Conservation (phyloP, 2,113 vertebrate species). For the Ginglymostoma cirratum region DNA sequence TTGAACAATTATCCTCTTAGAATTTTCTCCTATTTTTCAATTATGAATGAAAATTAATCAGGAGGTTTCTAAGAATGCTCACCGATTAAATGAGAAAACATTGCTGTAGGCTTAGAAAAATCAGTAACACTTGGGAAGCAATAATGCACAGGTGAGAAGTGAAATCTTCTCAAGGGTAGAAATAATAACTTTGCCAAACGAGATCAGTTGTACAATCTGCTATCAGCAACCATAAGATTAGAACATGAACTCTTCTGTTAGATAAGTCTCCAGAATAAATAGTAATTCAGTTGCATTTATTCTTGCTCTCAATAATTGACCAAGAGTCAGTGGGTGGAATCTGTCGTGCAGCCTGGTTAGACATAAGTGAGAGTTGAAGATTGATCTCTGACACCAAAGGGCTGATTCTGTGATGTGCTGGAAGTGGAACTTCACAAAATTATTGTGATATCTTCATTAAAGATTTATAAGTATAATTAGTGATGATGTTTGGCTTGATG, state of each 20-base stretch:
- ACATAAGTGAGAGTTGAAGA: neutral
- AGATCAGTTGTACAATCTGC: too few relatives aligned
- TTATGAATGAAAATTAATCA: neutral
- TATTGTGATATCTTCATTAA: neutral
- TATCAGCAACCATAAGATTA: neutral
- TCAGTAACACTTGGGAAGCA: neutral
- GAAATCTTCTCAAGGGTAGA: neutral
- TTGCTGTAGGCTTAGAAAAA: neutral
- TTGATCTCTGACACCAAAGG: neutral
- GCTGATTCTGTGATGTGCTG: neutral
- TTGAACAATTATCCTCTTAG: neutral
- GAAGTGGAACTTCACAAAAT: neutral
- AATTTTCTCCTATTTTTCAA: neutral
- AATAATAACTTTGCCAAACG: neutral
- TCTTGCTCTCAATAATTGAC: neutral
- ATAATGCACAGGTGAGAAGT: neutral
- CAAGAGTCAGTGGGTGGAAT: neutral
- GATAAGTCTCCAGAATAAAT: neutral
- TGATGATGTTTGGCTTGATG: neutral
- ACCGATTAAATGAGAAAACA: neutral
- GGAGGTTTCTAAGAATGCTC: neutral
- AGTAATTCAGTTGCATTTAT: neutral
- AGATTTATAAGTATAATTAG: neutral
- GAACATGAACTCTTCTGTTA: neutral
- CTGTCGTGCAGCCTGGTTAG: neutral